These are phyloP conservation scores for Epicauta chinensis DNA, from an alignment of 1,140 invertebrate species.

Conservation along the genomic window DNA sequence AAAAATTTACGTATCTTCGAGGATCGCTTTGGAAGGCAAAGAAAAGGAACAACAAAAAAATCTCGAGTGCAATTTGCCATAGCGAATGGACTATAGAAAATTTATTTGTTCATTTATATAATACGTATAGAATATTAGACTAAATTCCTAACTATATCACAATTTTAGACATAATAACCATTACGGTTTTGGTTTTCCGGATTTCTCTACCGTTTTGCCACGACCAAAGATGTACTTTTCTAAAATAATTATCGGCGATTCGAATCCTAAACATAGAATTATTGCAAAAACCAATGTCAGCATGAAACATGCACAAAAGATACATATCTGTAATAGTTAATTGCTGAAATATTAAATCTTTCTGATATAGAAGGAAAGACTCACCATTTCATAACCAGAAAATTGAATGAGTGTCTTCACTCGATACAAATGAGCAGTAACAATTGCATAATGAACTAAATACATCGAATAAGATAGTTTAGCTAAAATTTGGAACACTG, in stretches of 20 bases:
- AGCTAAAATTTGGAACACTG: constrained; percentile 17
- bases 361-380: not conserved
- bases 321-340: constrained; percentile 10
- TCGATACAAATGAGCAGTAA: not conserved
- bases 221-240: constrained; percentile 1
- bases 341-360: not conserved
- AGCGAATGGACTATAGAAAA: too few species aligned
- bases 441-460: constrained; percentile 16
- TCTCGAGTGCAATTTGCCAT: too few species aligned
- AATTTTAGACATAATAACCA: too few species aligned
- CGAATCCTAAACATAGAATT: constrained; percentile 5
- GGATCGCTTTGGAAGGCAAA: too few species aligned
- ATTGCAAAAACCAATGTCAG: not conserved
- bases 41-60: too few species aligned
- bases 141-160: too few species aligned
- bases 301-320: constrained; percentile 9
- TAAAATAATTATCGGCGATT: constrained; percentile 16
- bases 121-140: too few species aligned
- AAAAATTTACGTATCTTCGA: too few species aligned
- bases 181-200: too few species aligned
- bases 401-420: not conserved
- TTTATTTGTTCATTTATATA: too few species aligned
- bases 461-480: constrained; percentile 23
- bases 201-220: too few species aligned
- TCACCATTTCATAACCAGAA: not conserved